Conservation (phyloP, 92 coral and sea anemone genomes). For the Anthopleura xanthogrammica region DNA sequence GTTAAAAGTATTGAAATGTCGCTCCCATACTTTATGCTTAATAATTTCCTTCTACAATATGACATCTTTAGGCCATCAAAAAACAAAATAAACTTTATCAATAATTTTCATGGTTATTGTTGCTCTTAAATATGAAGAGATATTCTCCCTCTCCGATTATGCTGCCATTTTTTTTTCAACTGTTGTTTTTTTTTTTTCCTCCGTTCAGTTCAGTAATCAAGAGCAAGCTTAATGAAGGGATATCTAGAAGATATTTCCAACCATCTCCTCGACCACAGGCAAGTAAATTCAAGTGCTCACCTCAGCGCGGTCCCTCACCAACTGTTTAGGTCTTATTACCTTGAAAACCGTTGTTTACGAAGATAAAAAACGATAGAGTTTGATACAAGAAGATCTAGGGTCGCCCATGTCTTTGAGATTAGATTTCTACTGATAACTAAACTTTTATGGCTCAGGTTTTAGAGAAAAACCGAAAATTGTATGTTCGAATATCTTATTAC, state of each 20-base stretch:
- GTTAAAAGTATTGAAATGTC: neutral
- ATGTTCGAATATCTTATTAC: neutral
- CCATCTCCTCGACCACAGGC: neutral
- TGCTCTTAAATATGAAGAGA: no score
- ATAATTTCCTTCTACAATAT: neutral
- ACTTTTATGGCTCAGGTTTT: neutral
- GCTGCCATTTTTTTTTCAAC: neutral
- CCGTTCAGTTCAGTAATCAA: neutral
- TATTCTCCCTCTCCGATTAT: neutral
- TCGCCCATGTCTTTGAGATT: conserved; percentile 17
- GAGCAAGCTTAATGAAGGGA: neutral
- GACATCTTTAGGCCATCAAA: neutral
- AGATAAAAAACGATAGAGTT: conserved; percentile 1
- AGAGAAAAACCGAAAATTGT: neutral
- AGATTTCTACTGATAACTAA: conserved; percentile 20
- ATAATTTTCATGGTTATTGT: neutral
- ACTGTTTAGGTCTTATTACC: conserved; percentile 8
- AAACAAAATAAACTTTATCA: neutral
- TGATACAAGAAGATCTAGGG: conserved; percentile 10
- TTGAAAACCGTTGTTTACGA: conserved; percentile 25
- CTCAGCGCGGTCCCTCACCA: conserved; percentile 2
- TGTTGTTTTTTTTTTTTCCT: neutral
- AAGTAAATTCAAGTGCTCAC: neutral
- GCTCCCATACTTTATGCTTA: neutral
- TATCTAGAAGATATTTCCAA: neutral